Evolutionary conservation across 1,140 invertebrate species (phyloP), one percentile per base, ranked within the genome.

Genomic region (Pinna nobilis): DNA sequence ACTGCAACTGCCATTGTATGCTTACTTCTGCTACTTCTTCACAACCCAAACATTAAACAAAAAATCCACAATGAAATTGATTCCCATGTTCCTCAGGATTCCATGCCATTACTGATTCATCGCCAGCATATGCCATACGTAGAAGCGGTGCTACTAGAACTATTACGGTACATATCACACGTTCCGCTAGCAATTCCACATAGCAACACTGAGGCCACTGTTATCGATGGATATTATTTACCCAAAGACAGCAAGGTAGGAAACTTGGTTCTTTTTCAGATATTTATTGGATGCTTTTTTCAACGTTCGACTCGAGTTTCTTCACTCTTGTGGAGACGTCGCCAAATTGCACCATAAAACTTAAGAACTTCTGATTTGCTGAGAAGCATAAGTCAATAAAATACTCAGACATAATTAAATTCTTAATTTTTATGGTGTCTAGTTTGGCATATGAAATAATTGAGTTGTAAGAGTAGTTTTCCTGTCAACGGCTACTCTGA

Each of bases 51-150:
- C 3, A 91, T 94, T 0, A 95, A 96, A 85, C 91, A 90, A n/a
- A 92, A 92, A 6, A 94, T 98, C 0, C 95, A 96, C 88, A 93
- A 96, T 55, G 97, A 98, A 86, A 88, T 98, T n/a, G 95, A 97
- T 79, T 87, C 92, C 64, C 93, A 97, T 0, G 92, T 98, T 18
- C 96, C 96, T n/a, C 91, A 92, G 32, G 59, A 81, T 23, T 91
- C 95, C 25, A 89, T 95, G 79, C 96, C 96, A 0, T 91, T 90
- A 18, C 91, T 97, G 3, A 93, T 95, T 77, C 96, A 98, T 85
- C 90, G 80, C 25, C 18, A n/a, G 1, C 41, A 70, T n/a, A 70
- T 86, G 70, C 79, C 81, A n/a, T 87, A 86, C 57, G 55, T 73
- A 3, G 78, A 86, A 39, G 87, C 87, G 5, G 76, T 76, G 9